Evolutionary conservation across 2,888 invertebrate species (phyloP).

Genomic region (Drosophila antonietae): DNA sequence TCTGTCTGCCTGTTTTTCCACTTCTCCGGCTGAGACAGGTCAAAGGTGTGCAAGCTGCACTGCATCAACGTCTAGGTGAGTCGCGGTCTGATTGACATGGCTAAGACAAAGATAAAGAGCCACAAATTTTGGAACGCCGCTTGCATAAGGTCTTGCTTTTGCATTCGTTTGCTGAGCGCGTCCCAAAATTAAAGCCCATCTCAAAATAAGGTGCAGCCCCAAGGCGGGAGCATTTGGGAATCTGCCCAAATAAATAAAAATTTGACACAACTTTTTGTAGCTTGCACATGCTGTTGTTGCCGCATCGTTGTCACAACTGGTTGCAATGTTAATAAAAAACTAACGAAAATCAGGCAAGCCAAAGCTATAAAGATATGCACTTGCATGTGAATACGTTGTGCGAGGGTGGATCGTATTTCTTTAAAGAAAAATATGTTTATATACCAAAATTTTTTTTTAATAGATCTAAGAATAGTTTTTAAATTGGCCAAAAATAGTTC

Average conservation of each 20-base stretch:
- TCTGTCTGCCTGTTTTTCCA: slow-evolving; percentile 8
- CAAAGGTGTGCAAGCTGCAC: slow-evolving; percentile 73
- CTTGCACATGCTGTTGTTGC: slow-evolving; percentile 29
- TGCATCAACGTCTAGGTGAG: slow-evolving; percentile 63
- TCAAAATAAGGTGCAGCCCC: slow-evolving; percentile 65
- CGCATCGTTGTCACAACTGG: slow-evolving; percentile 22
- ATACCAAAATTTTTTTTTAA: too few species aligned
- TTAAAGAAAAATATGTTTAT: background rate
- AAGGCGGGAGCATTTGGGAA: slow-evolving; percentile 57
- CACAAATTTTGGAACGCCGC: slow-evolving; percentile 77
- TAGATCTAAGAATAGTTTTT: too few species aligned
- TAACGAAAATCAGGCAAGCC: slow-evolving; percentile 1
- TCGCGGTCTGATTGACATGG: slow-evolving; percentile 70
- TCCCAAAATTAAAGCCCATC: slow-evolving; percentile 56
- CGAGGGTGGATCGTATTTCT: slow-evolving; percentile 16
- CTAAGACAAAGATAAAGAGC: slow-evolving; percentile 78
- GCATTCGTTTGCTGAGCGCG: slow-evolving; percentile 63
- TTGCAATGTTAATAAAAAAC: slow-evolving; percentile 28
- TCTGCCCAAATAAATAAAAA: slow-evolving; percentile 61
- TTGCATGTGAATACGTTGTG: slow-evolving; percentile 38
- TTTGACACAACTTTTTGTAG: slow-evolving; percentile 63
- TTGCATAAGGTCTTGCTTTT: slow-evolving; percentile 61
- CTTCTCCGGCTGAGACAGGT: slow-evolving; percentile 33
- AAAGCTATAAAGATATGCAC: slow-evolving; percentile 63
- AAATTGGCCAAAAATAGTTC: too few species aligned